Evolutionary conservation across 2,888 invertebrate species (phyloP).

Genomic region (Rhagium mordax): DNA sequence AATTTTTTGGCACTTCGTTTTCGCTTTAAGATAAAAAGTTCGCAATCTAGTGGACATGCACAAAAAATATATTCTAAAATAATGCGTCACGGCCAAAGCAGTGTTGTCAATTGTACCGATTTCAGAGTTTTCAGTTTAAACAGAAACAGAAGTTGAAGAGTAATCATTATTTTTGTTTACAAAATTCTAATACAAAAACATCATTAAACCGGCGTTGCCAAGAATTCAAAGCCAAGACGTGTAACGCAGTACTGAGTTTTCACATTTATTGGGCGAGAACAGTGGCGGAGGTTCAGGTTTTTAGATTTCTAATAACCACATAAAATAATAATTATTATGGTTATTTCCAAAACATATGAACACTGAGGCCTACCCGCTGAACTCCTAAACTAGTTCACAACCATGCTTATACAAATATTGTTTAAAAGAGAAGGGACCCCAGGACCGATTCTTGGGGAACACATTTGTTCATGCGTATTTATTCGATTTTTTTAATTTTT

Average conservation of each 20-base stretch:
- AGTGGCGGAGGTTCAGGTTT: neutral
- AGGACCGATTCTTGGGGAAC: too few relatives aligned
- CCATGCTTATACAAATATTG: too few relatives aligned
- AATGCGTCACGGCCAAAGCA: neutral
- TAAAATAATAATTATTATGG: too few relatives aligned
- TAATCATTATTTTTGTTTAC: slow-evolving; percentile 31
- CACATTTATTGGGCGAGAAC: neutral
- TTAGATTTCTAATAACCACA: neutral
- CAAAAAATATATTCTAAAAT: neutral
- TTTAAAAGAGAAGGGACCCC: too few relatives aligned
- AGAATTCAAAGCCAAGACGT: slow-evolving; percentile 8
- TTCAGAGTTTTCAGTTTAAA: slow-evolving; percentile 8
- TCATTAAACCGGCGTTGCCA: slow-evolving; percentile 25
- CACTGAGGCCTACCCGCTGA: too few relatives aligned
- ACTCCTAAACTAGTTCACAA: too few relatives aligned
- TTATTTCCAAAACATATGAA: too few relatives aligned
- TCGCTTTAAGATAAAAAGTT: neutral
- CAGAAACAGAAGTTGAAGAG: slow-evolving; percentile 14
- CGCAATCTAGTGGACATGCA: neutral
- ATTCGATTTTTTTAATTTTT: too few relatives aligned
- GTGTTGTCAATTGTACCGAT: neutral
- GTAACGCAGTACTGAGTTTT: neutral
- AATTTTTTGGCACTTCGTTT: neutral
- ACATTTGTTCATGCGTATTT: too few relatives aligned
- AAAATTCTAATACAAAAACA: slow-evolving; percentile 24